Percentiles rank a stretch among this genome's conserved stretches.
phyloP scores from a whole-genome alignment of 2,888 invertebrate genomes.

The Tipula confusa region DNA sequence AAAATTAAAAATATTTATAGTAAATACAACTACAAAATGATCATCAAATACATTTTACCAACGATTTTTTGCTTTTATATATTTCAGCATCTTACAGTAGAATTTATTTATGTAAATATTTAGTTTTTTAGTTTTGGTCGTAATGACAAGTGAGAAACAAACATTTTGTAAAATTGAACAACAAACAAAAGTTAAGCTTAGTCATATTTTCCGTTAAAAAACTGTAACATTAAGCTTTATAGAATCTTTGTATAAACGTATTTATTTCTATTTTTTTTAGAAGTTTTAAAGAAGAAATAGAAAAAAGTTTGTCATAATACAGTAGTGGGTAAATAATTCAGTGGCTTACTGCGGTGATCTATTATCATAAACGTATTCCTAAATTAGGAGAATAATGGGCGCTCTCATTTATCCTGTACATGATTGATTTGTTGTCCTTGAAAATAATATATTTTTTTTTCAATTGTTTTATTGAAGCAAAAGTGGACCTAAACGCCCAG shows the following conservation, averaged over 20 bases:
- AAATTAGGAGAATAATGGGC: too few species aligned
- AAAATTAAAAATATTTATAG: background rate
- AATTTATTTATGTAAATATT: background rate
- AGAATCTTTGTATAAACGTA: background rate
- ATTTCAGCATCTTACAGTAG: background rate
- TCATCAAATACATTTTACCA: background rate
- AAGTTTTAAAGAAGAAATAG: background rate
- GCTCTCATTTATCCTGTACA: too few species aligned
- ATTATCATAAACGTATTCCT: too few species aligned
- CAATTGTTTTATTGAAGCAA: too few species aligned
- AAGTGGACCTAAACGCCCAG: too few species aligned
- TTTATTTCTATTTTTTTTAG: background rate
- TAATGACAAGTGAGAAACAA: conserved; percentile 12
- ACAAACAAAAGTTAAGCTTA: conserved; percentile 6
- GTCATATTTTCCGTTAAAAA: background rate
- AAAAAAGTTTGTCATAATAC: background rate
- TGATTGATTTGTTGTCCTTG: too few species aligned
- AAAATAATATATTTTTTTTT: too few species aligned
- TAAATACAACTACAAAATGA: background rate
- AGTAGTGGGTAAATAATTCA: background rate
- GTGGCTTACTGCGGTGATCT: too few species aligned
- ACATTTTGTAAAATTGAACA: background rate
- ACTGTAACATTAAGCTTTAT: background rate
- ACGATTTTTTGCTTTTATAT: background rate
- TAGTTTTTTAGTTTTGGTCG: background rate